phyloP scores from a whole-genome alignment of 30 jellyfish, hydroid and myxozoan genomes.

The Pelagia noctiluca region DNA sequence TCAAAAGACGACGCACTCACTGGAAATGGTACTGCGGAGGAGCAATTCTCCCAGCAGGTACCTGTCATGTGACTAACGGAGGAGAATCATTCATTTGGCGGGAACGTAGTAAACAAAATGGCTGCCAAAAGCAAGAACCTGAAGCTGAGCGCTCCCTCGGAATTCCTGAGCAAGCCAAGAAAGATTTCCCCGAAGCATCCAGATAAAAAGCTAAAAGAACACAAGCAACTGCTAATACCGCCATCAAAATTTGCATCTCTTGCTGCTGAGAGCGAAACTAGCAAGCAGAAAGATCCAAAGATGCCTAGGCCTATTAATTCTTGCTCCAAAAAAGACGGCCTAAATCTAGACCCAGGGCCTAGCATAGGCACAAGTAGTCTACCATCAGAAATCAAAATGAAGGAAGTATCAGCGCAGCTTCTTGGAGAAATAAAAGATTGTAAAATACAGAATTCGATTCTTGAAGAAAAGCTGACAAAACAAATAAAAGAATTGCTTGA shows the following conservation, averaged over 20 bases:
- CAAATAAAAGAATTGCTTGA: constrained; percentile 8
- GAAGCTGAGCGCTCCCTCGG: constrained; percentile 4
- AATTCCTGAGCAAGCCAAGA: background rate
- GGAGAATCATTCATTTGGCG: no score
- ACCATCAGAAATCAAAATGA: background rate
- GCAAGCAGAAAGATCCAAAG: background rate
- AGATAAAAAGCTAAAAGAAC: background rate
- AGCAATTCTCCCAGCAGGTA: no score
- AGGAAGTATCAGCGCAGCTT: background rate
- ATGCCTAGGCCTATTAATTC: background rate
- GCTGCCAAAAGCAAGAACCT: background rate
- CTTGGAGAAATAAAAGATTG: constrained; percentile 51
- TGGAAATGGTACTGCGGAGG: no score
- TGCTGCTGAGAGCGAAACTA: background rate
- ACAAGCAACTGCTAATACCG: background rate
- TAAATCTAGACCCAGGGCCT: background rate
- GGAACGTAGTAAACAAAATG: no score
- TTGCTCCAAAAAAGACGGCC: background rate
- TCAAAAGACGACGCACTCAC: no score
- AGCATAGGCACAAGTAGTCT: background rate
- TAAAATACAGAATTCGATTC: constrained; percentile 28
- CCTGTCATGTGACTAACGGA: no score
- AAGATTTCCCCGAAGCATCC: background rate
- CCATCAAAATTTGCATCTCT: background rate
- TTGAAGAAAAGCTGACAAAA: constrained; percentile 26